These are phyloP conservation scores for Antitype chi DNA, from an alignment of 2,888 invertebrate genomes.

Conservation along the genomic window DNA sequence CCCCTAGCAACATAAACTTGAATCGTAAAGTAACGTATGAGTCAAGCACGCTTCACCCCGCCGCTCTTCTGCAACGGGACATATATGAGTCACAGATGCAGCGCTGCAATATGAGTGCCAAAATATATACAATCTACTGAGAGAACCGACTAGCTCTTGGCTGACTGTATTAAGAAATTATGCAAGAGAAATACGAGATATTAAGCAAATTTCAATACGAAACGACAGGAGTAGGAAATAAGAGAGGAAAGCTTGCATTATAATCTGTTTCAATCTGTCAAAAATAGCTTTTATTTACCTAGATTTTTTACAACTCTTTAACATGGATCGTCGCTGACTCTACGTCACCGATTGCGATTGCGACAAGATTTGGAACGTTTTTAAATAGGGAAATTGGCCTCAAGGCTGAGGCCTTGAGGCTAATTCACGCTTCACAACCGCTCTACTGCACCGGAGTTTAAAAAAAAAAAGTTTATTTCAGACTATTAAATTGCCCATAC, in stretches of 20 bases:
- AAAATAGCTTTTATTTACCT: neutral
- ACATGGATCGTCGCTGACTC: neutral
- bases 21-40: constrained; percentile 57
- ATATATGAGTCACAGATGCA: constrained; percentile 52
- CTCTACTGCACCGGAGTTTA: constrained; percentile 28
- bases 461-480: too few species aligned
- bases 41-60: constrained; percentile 41
- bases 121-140: constrained; percentile 2
- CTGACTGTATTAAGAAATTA: neutral
- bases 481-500: too few species aligned
- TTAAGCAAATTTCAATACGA: neutral
- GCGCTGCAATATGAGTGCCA: constrained; percentile 18
- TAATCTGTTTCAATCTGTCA: neutral
- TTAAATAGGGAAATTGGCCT: neutral
- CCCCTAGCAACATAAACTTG: constrained; percentile 49
- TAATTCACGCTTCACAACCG: constrained; percentile 23
- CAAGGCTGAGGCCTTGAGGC: too few species aligned
- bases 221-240: neutral
- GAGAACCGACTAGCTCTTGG: neutral
- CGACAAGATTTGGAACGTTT: neutral
- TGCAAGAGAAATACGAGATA: neutral
- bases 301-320: neutral
- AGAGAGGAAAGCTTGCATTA: neutral
- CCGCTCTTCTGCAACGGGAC: constrained; percentile 28
- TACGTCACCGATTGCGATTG: neutral